Base-by-base conservation (phyloP, 1,140 invertebrate genomes). In the Apocrypta bakeri region DNA sequence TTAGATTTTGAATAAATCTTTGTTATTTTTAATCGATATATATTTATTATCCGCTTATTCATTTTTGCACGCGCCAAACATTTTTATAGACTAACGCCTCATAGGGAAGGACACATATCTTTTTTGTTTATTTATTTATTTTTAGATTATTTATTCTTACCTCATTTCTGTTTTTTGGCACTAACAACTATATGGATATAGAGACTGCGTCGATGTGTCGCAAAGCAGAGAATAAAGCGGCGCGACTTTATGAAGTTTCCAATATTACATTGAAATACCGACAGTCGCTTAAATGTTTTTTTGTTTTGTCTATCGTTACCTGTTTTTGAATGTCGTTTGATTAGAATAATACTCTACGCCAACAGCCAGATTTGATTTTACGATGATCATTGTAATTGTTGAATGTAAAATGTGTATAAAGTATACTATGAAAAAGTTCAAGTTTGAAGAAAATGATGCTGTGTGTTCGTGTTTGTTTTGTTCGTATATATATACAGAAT, bases 111-210 rank as follows among this genome's bases (percentile, higher is more conserved):
- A 33, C 64, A 40, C 17, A 29, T 63, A 27, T 76, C 12, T 76
- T 76, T 63, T 17, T 75, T 68, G 64, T 64, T 25, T 64, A 64
- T 69, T 29, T 64, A 27, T 64, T 66, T 25, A 24, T 64, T 25
- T 27, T 25, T 27, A 24, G 7, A 1, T 64, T 25, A 64, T n/a
- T 9, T 61, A 61, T 61, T 61, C n/a, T 61, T 61, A 61, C n/a
- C n/a, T 61, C 2, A 12, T 12, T 48, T 17, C n/a, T n/a, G n/a
- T n/a, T 71, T 27, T 78, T 72, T 78, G 24, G 68, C 74, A 78
- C 48, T 78, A 82, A 78, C 63, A 81, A 78, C 64, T 77, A 82
- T 27, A n/a, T 42, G 12, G 6, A 42, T 12, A 42, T 42, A 81
- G 56, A 29, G 31, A 71, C 31, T 37, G 76, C 12, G 42, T 82